phyloP scores from a whole-genome alignment of 2,797 vertebrate genomes.

The Lithobates sylvaticus region DNA sequence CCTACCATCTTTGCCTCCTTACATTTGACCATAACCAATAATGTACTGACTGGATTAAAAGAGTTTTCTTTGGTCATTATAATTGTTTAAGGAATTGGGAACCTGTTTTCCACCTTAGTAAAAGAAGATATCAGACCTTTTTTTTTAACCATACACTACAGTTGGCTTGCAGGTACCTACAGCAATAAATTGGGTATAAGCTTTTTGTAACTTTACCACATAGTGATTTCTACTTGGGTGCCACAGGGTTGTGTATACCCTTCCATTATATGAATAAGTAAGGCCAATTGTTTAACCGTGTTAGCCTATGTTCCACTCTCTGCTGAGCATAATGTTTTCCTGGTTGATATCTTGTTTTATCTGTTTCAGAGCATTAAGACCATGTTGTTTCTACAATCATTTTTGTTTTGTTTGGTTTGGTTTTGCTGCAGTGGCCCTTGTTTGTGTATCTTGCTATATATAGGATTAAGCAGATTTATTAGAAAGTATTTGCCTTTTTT shows the following conservation, averaged over 20 bases:
- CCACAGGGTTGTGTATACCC: background rate
- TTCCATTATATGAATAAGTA: background rate
- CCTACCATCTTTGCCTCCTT: too few relatives aligned
- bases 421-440: background rate
- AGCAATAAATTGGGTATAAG: too few relatives aligned
- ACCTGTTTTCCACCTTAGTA: too few relatives aligned
- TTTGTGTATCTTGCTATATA: conserved; percentile 32
- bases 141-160: too few relatives aligned
- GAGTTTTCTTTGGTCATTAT: too few relatives aligned
- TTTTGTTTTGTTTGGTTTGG: background rate
- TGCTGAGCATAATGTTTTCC: background rate
- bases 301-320: background rate
- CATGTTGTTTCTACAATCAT: conserved; percentile 1
- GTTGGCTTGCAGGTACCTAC: too few relatives aligned
- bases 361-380: background rate
- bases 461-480: conserved; percentile 29
- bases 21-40: too few relatives aligned
- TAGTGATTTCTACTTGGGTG: background rate
- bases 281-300: background rate
- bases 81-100: too few relatives aligned
- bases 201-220: too few relatives aligned
- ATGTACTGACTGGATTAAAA: too few relatives aligned
- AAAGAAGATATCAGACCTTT: too few relatives aligned
- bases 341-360: background rate
- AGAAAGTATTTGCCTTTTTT: conserved; percentile 21